Percentiles rank a stretch among this genome's conserved stretches.
phyloP scores from a whole-genome alignment of 2,888 invertebrate species.

The Drosophila setosimentum region DNA sequence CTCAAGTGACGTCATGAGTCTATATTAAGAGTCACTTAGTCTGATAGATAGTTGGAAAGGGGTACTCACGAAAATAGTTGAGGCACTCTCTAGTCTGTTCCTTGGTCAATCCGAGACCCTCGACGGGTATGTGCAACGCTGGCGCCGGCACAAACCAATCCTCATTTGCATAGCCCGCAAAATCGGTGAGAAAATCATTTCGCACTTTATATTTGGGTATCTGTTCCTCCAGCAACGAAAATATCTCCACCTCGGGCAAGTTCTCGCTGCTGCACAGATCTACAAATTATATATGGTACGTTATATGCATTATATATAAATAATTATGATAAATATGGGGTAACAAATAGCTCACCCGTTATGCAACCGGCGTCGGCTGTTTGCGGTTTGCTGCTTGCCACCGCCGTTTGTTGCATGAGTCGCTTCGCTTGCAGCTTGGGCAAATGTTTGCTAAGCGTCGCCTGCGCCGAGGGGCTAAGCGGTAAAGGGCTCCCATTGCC shows the following conservation, averaged over 20 bases:
- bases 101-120: conserved; percentile 93
- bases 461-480: conserved; percentile 85
- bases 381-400: conserved; percentile 62
- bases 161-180: conserved; percentile 89
- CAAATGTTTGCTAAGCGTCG: conserved; percentile 85
- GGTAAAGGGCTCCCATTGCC: conserved; percentile 80
- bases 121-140: conserved; percentile 90
- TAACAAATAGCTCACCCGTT: conserved; percentile 77
- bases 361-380: conserved; percentile 84
- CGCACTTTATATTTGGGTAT: conserved; percentile 97
- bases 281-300: conserved; percentile 78
- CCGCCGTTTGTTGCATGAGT: conserved; percentile 72
- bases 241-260: conserved; percentile 97
- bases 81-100: conserved; percentile 98
- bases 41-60: neutral
- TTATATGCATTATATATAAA: conserved; percentile 10
- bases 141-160: conserved; percentile 98
- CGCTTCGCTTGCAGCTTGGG: conserved; percentile 83
- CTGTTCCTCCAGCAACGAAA: conserved; percentile 97
- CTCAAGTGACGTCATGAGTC: conserved; percentile 1
- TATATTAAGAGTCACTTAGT: conserved; percentile 10
- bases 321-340: neutral
- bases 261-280: conserved; percentile 97
- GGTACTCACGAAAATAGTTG: conserved; percentile 97
- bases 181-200: conserved; percentile 96